phyloP scores from a whole-genome alignment of 37 sponge, comb jelly and placozoan species.

The Spongilla lacustris region DNA sequence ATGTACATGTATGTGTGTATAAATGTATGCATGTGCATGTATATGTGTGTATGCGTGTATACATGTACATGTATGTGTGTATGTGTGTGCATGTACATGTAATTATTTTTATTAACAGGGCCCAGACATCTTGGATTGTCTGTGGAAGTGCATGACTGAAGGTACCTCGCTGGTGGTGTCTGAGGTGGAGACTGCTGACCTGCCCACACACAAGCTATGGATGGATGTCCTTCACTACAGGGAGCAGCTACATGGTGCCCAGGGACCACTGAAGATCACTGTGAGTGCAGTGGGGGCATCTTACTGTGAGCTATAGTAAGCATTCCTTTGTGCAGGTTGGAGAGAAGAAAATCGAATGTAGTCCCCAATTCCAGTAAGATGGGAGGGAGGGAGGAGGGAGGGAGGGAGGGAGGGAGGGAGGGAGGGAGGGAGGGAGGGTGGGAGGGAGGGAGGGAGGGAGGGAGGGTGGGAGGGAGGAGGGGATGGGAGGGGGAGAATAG shows the following conservation, averaged over 20 bases:
- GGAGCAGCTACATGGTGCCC: neutral
- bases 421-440: too few relatives aligned
- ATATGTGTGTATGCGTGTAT: too few relatives aligned
- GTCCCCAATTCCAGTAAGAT: conserved; percentile 61
- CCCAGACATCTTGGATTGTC: neutral
- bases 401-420: neutral
- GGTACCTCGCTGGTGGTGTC: conserved; percentile 53
- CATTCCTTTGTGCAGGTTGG: conserved; percentile 42
- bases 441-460: too few relatives aligned
- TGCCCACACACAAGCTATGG: neutral
- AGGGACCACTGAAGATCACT: conserved; percentile 21
- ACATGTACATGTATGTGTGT: too few relatives aligned
- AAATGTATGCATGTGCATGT: too few relatives aligned
- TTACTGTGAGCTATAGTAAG: neutral
- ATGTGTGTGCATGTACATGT: too few relatives aligned
- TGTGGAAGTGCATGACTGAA: conserved; percentile 39
- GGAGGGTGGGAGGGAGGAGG: too few relatives aligned
- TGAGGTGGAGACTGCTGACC: conserved; percentile 16
- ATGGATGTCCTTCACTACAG: conserved; percentile 11
- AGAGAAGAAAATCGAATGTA: conserved; percentile 65
- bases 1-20: too few relatives aligned
- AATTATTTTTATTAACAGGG: neutral
- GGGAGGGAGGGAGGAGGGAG: neutral
- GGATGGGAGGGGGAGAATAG: too few relatives aligned
- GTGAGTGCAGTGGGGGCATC: too few relatives aligned